A percentile compares a stretch with the other conserved stretches of the same genome.
Conservation (phyloP, 2,113 vertebrate species). For the Sminthopsis crassicaudata region DNA sequence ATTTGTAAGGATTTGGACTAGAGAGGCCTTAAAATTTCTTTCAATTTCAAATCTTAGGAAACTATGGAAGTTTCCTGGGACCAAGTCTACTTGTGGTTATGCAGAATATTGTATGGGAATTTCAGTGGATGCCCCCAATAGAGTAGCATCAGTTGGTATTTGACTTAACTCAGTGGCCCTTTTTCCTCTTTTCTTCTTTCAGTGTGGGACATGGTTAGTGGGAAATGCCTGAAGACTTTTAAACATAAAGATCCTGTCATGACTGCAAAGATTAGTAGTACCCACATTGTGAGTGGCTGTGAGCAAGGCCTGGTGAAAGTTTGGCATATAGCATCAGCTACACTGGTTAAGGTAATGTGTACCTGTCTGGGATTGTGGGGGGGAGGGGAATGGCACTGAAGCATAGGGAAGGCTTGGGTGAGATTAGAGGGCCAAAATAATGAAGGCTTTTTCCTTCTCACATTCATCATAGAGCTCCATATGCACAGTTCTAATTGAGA, state of each 20-base stretch:
- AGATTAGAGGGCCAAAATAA: neutral
- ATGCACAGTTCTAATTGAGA: neutral
- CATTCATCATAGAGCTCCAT: neutral
- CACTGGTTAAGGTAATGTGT: constrained; percentile 86
- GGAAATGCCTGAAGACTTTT: constrained; percentile 85
- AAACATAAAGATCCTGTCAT: constrained; percentile 85
- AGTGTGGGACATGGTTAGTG: constrained; percentile 92
- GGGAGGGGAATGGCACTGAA: too few relatives aligned
- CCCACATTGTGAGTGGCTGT: constrained; percentile 87
- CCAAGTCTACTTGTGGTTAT: neutral
- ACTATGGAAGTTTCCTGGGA: too few relatives aligned
- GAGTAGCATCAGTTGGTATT: neutral
- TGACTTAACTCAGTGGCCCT: neutral
- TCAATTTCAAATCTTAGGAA: too few relatives aligned
- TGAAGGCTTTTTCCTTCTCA: neutral
- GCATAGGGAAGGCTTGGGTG: too few relatives aligned
- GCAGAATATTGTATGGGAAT: neutral
- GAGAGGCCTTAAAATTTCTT: too few relatives aligned
- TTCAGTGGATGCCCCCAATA: neutral
- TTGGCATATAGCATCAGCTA: constrained; percentile 84
- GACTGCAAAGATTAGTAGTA: constrained; percentile 84
- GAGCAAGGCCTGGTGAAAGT: constrained; percentile 89
- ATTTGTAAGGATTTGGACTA: too few relatives aligned
- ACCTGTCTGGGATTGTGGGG: neutral
- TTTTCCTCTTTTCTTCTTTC: neutral